Base-by-base conservation (phyloP, 2,888 invertebrate species). In the Scaeva pyrastri region DNA sequence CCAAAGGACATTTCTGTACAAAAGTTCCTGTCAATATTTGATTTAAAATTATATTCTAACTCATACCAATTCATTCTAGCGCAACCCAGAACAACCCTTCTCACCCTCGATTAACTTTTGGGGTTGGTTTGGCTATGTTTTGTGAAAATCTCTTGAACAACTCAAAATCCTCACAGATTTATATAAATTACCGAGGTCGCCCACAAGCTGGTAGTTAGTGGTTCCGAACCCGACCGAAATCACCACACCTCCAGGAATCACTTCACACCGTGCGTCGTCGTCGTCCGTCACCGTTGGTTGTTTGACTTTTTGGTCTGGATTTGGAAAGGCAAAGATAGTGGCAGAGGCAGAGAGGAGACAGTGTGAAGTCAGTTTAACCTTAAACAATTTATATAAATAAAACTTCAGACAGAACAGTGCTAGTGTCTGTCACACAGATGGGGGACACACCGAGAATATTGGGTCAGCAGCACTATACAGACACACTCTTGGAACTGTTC, bases 1-100 rank as follows among this genome's bases (percentile, higher is more conserved):
- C 26, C 55, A 14, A 62, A 62, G 31, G 39, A 50, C 41, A 60
- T 41, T 23, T 78, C 39, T 21, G 6, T 0, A 66, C 73, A 81
- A 77, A 86, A 78, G 82, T 78, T 80, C 58, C 73, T 66, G 83
- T 87, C 83, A 83, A 88, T 88, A 88, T 88, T 88, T 88, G 88
- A 83, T 86, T 79, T 79, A 77, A 66, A 88, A 76, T 72, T 48
- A 74, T 70, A 45, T 55, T 31, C 14, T n/a, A 26, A 52, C 48
- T 19, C 39, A 62, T n/a, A 74, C 72, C 81, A n/a, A n/a, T n/a
- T n/a, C n/a, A n/a, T n/a, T n/a, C n/a, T n/a, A n/a, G n/a, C n/a
- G n/a, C 64, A 31, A 31, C 31, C 14, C 23, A 26, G 21, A 48
- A 14, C 39, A 62, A 74, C 72, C 76, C 56, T 70, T 72, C 82